Percentiles rank a stretch among this genome's conserved stretches.
Evolutionary conservation across 2,888 invertebrate genomes (phyloP).

Genomic region (Ennomos quercinarius): DNA sequence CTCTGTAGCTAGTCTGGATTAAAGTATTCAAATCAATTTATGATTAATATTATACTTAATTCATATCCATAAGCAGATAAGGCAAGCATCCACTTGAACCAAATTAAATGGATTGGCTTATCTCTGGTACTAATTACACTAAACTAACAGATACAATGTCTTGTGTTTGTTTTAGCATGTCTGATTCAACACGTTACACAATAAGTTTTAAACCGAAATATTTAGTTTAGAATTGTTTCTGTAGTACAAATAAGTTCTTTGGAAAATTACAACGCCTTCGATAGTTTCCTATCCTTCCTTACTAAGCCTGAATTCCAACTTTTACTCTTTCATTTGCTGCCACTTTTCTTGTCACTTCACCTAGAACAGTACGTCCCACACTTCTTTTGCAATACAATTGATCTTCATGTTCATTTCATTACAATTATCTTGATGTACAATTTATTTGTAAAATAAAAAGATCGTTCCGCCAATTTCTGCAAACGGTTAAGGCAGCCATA

Average conservation of each 20-base stretch:
- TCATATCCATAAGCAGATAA: conserved; percentile 21
- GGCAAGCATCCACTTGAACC: conserved; percentile 21
- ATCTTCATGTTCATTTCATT: too few relatives aligned
- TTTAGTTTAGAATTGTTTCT: neutral
- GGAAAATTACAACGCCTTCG: too few relatives aligned
- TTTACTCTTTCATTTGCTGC: too few relatives aligned
- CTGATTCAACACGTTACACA: conserved; percentile 11
- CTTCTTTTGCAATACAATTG: too few relatives aligned
- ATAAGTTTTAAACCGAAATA: conserved; percentile 12
- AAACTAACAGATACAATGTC: conserved; percentile 19
- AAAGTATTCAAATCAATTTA: conserved; percentile 6
- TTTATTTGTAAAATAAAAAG: too few relatives aligned
- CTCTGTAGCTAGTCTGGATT: too few relatives aligned
- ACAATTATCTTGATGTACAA: too few relatives aligned
- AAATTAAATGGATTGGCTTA: conserved; percentile 30
- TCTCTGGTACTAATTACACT: conserved; percentile 26
- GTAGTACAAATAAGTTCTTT: neutral
- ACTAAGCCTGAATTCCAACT: too few relatives aligned
- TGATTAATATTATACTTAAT: neutral
- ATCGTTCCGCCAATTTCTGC: conserved; percentile 17
- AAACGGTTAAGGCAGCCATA: conserved; percentile 20
- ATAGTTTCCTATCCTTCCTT: too few relatives aligned
- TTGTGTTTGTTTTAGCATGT: conserved; percentile 13
- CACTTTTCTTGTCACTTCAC: too few relatives aligned
- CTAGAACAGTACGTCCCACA: neutral